Evolutionary conservation across 2,888 invertebrate species (phyloP), one percentile per base, ranked within the genome.

Genomic region (Spatulosminthurus flaviceps): DNA sequence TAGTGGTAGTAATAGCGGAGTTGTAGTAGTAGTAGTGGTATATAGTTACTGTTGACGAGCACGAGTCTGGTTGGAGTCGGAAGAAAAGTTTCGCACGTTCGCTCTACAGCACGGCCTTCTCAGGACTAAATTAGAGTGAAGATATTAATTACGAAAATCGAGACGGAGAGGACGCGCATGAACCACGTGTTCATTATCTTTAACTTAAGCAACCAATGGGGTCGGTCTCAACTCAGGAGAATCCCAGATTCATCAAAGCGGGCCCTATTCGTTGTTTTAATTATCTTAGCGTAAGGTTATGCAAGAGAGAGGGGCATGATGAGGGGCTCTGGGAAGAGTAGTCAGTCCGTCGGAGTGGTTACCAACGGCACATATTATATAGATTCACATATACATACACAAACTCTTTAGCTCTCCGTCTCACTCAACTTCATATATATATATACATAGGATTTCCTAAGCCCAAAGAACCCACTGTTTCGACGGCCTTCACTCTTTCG

Each of bases 141-240:
- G 82, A 82, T 82, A 84, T 84, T 83, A 84, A 84, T 83, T 82
- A 82, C 81, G 81, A 82, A 83, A 81, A 81, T 80, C 79, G 82
- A 80, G 82, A 81, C 79, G 80, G 81, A 81, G 82, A 72, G 78
- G 82, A 83, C 81, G 85, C 85, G 85, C 85, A 85, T 83, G 84
- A 85, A 83, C 84, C 81, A 82, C 83, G 82, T 83, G 84, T 81
- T 85, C 84, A 85, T 85, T 85, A 85, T 83, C 83, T 83, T 79
- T 80, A 76, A 77, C 82, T 81, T 81, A 81, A 78, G 78, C 79
- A 83, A 77, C 83, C 84, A 83, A 84, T 83, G 79, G 80, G 82
- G 75, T 79, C 80, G 78, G 76, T 71, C 78, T 79, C 78, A 60
- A 67, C 74, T 42, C 41, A 72, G 80, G 78, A 76, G 77, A 81